A percentile compares a stretch with the other conserved stretches of the same genome.
phyloP scores from a whole-genome alignment of 35 echinoderm and acorn worm species.

The Ophiothrix spiculata region DNA sequence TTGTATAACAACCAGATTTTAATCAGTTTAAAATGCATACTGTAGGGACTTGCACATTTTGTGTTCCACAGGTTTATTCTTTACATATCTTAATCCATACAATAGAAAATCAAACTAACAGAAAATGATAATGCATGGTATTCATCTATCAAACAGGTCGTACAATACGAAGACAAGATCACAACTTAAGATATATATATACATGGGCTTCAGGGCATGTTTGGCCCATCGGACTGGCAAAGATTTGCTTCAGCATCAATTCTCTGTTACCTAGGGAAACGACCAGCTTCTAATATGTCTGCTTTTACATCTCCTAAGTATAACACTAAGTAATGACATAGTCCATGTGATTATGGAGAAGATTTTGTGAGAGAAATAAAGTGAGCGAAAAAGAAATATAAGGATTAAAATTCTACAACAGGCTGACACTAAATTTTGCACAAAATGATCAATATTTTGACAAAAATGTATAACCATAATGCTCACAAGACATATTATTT shows the following conservation, averaged over 20 bases:
- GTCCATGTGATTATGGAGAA: too few species aligned
- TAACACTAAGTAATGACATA: background rate
- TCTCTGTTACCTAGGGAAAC: background rate
- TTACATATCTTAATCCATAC: too few species aligned
- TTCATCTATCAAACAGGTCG: background rate
- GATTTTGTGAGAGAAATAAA: too few species aligned
- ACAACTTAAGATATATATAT: background rate
- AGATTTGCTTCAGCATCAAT: background rate
- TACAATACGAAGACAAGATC: background rate
- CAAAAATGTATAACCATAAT: too few species aligned
- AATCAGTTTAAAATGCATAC: background rate
- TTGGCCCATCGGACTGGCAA: background rate
- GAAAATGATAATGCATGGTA: background rate
- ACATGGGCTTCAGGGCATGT: background rate
- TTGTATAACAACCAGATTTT: background rate
- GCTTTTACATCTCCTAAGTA: background rate
- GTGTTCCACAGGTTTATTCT: background rate
- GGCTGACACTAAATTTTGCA: too few species aligned
- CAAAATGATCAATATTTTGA: too few species aligned
- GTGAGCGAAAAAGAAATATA: too few species aligned
- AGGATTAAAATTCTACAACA: too few species aligned
- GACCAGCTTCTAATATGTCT: background rate
- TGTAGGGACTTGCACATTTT: background rate
- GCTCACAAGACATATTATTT: too few species aligned
- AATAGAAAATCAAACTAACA: background rate